Evolutionary conservation across 2,113 vertebrate genomes (phyloP).

Genomic region (Nibea coibor): DNA sequence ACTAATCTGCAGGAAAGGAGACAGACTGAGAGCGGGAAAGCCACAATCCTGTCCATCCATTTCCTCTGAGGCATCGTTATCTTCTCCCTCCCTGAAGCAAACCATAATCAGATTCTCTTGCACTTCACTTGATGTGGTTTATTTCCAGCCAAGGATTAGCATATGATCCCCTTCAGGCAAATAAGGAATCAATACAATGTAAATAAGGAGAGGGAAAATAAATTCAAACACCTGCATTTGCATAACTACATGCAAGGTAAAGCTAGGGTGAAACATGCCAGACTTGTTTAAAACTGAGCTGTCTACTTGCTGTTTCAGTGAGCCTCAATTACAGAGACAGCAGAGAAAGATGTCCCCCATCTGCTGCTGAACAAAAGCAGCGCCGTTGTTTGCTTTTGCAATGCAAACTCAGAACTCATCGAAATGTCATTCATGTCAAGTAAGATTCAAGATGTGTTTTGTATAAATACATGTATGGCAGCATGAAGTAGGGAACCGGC

Average conservation of each 20-base stretch:
- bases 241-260: constrained; percentile 40
- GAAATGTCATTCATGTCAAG: constrained; percentile 34
- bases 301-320: constrained; percentile 14
- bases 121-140: constrained; percentile 51
- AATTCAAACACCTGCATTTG: constrained; percentile 32
- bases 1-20: constrained; percentile 52
- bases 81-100: constrained; percentile 25
- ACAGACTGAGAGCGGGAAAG: constrained; percentile 15
- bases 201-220: constrained; percentile 56
- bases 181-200: constrained; percentile 62
- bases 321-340: constrained; percentile 33
- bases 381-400: constrained; percentile 22
- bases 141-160: constrained; percentile 61
- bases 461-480: constrained; percentile 18
- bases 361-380: constrained; percentile 22
- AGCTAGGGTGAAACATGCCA: constrained; percentile 28
- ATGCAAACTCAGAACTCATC: constrained; percentile 18
- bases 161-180: constrained; percentile 59
- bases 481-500: neutral
- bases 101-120: constrained; percentile 60
- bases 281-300: constrained; percentile 32
- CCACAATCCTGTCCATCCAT: constrained; percentile 14
- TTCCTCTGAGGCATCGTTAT: constrained; percentile 45
- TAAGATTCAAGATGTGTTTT: constrained; percentile 15
- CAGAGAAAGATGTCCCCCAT: constrained; percentile 34